Evolutionary conservation across 2,113 vertebrate genomes (phyloP), one percentile per base, ranked within the genome.

Genomic region (Corapipo altera): DNA sequence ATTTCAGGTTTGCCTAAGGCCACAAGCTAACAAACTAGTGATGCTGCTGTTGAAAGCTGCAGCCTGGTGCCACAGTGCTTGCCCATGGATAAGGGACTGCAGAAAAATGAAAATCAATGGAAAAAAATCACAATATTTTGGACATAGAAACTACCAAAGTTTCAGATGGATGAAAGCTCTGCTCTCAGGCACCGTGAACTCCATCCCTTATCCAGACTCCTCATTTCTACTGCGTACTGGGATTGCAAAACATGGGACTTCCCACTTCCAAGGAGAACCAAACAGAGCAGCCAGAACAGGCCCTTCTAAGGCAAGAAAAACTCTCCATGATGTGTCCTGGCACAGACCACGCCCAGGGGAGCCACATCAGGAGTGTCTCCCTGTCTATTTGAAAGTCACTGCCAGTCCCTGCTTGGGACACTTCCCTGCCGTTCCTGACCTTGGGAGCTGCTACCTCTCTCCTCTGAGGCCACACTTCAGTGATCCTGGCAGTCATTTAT

Each of bases 1-100:
- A 96, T 85, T 96, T 94, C 61, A 94, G 93, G 94, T 91, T 95
- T 94, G 93, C 96, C 85, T 79, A 65, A 83, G 91, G 96, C 88
- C 55, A 54, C 30, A 20, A 83, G 66, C 83, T 91, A 95, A 92
- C 85, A 96, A 94, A 92, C 76, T 6, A 27, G 86, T 51, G 87
- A 65, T 89, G 85, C 67, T 91, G 92, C 88, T 79, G 67, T 37
- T 77, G 77, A 27, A 52, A 61, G 70, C 84, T 89, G 58, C 72
- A 91, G 76, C 46, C 48, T 67, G 30, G n/a, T 91, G 73, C 72
- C 87, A 69, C 74, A 76, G 64, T 9, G 6, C 71, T 84, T 1
- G 0, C 32, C 35, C 78, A 54, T 37, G 30, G 51, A 51, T 85
- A 61, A 49, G 51, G 28, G 67, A 75, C 44, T 18, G 49, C 54